Base-by-base conservation (phyloP, 2,797 vertebrate genomes). In the Dallia pectoralis region DNA sequence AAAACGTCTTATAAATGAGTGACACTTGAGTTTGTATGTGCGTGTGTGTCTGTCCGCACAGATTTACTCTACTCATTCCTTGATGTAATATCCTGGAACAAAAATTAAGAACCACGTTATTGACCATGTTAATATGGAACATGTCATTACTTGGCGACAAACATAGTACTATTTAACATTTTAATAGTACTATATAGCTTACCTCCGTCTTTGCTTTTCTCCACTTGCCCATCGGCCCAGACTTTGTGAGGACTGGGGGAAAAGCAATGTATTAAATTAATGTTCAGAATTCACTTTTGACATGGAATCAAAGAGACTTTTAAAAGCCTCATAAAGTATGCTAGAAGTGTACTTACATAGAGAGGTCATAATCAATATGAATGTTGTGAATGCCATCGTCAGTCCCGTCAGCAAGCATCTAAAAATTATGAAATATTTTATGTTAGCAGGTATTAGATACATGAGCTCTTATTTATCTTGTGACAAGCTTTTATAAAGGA, bases 71-170 rank as follows among this genome's bases (percentile, higher is more conserved):
- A 94, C 85, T 94, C 92, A 33, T 93, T 93, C 61, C 88, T 84
- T 2, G 93, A 93, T 0, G 92, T 93, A 77, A 94, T 93, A 64
- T 91, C 92, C 93, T 94, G 80, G 19, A 74, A 59, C n/a, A 69
- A 68, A 72, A 68, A 25, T 25, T 6, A 66, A 32, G 30, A 69
- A 73, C 67, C 36, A 25, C 40, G 4, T 27, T 22, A 51, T 48
- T 69, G 27, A 74, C 15, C 30, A 61, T 71, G 30, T 63, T 62
- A 40, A 40, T 19, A 49, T 9, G 9, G 5, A 27, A 19, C 33
- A 25, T 71, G n/a, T 64, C 5, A 16, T 66, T 48, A 1, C 4
- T 25, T 15, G 25, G 1, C 40, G 1, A 40, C 0, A 1, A 2
- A 59, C 7, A 2, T 62, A 36, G 67, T 36, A 49, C 4, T 9